Percentiles rank a stretch among this genome's conserved stretches.
These are phyloP conservation scores for Metacarcinus magister DNA, from an alignment of 2,888 invertebrate species.

Conservation along the genomic window DNA sequence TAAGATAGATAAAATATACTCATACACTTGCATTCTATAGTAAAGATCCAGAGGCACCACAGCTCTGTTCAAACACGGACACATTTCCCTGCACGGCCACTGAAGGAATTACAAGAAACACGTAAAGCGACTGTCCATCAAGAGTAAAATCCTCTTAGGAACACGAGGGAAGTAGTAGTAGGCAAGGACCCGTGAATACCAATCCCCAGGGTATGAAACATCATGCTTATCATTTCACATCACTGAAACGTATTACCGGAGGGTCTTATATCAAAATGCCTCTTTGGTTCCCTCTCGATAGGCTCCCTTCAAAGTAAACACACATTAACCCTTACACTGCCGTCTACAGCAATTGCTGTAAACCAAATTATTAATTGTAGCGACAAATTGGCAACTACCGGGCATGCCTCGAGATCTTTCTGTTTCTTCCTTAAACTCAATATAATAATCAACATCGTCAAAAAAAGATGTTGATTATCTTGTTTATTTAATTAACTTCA, in stretches of 20 bases:
- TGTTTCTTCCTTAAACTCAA: background rate
- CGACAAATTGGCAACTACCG: too few relatives aligned
- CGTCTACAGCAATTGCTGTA: background rate
- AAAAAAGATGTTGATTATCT: background rate
- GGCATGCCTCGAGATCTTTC: background rate
- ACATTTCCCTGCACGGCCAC: background rate
- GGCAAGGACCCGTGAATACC: background rate
- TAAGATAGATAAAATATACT: too few relatives aligned
- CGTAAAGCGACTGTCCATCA: background rate
- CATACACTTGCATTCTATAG: background rate
- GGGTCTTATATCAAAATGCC: background rate
- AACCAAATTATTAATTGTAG: too few relatives aligned
- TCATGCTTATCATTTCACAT: background rate
- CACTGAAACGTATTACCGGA: background rate
- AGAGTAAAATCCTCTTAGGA: background rate
- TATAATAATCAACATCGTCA: background rate
- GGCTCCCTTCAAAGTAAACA: background rate
- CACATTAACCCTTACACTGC: background rate
- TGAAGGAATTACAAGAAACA: background rate
- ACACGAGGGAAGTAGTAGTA: background rate
- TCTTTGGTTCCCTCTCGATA: background rate
- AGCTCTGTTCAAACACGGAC: background rate
- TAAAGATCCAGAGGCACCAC: background rate
- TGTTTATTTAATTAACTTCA: background rate
- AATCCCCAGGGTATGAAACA: background rate